These are phyloP conservation scores for Gobio occitaniae DNA, from an alignment of 2,797 vertebrate species.

Conservation along the genomic window DNA sequence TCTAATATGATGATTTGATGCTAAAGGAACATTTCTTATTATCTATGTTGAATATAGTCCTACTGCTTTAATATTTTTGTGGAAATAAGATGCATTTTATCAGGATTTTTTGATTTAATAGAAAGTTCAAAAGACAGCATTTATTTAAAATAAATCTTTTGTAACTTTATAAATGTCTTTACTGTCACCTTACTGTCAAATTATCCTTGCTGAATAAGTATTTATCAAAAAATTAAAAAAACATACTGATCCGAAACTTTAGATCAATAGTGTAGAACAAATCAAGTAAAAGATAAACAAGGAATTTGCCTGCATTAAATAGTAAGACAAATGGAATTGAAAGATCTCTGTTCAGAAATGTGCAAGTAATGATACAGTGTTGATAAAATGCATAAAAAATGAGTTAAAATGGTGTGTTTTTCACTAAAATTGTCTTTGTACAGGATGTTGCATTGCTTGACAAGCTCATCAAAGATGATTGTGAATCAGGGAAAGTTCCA, in stretches of 20 bases:
- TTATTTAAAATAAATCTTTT: neutral
- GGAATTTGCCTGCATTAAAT: neutral
- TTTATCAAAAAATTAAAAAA: too few species aligned
- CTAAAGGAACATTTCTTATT: neutral
- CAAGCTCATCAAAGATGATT: conserved; percentile 92
- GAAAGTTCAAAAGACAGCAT: neutral
- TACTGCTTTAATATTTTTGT: neutral
- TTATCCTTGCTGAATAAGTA: neutral
- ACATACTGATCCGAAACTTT: too few species aligned
- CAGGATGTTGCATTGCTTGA: conserved; percentile 95
- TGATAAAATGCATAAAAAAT: neutral
- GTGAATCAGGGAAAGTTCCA: conserved; percentile 87
- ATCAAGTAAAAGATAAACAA: neutral
- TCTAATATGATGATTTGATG: neutral
- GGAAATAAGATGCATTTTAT: neutral
- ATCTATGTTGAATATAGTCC: neutral
- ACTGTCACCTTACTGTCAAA: neutral
- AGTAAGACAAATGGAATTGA: neutral
- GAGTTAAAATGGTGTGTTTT: neutral
- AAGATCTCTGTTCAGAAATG: neutral
- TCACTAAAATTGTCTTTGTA: conserved; percentile 48
- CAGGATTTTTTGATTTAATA: neutral
- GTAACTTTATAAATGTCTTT: neutral
- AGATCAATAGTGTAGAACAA: neutral
- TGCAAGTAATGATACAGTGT: neutral